Conservation (phyloP, 2,113 vertebrate genomes). For the Gymnorhina tibicen region DNA sequence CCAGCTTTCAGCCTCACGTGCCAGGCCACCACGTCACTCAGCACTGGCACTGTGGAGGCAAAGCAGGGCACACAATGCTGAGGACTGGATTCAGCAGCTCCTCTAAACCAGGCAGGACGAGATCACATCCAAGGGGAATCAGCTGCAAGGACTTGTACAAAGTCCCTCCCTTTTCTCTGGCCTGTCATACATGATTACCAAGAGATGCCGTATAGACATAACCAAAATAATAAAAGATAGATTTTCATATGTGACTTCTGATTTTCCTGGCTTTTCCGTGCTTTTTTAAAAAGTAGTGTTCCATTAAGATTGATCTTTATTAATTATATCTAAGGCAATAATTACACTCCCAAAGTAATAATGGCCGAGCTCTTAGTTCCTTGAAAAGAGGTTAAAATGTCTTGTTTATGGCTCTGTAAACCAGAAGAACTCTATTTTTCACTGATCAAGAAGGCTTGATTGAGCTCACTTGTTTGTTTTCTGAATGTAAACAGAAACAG, state of each 20-base stretch:
- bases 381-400: neutral
- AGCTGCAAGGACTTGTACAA: neutral
- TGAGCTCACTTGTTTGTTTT: neutral
- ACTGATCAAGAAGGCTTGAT: neutral
- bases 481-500: neutral
- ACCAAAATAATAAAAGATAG: neutral
- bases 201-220: neutral
- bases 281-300: neutral
- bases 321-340: constrained; percentile 24
- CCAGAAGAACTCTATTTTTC: neutral
- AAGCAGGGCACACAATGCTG: neutral
- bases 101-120: neutral
- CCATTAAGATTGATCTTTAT: neutral
- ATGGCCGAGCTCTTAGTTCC: neutral
- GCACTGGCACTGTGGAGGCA: accelerated
- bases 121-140: accelerated
- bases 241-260: neutral
- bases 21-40: accelerated
- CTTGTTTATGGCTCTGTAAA: neutral
- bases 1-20: neutral
- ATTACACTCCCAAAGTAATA: neutral
- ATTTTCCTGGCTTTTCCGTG: neutral
- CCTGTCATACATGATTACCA: neutral
- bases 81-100: accelerated
- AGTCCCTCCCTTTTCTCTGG: neutral